phyloP scores from a whole-genome alignment of 2,888 invertebrate species.

The Scrobipalpa atriplicella region DNA sequence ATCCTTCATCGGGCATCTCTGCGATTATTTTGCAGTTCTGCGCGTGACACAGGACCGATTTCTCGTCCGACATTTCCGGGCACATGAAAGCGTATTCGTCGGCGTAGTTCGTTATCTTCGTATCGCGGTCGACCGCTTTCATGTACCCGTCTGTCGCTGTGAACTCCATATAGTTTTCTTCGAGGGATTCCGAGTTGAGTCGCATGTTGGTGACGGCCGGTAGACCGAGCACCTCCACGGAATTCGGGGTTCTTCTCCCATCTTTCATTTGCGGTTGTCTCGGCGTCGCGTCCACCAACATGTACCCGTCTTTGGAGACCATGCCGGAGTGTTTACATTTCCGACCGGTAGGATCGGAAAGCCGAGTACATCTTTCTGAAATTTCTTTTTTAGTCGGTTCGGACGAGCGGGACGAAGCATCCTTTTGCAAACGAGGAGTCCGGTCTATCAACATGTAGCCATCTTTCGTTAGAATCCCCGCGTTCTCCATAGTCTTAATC shows the following conservation, averaged over 20 bases:
- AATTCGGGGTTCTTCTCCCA: not conserved
- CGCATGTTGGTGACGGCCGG: conserved; percentile 8
- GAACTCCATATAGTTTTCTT: conserved; percentile 10
- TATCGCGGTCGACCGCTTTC: conserved; percentile 10
- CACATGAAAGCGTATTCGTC: conserved; percentile 22
- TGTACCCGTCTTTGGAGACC: conserved; percentile 22
- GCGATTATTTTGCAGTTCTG: not conserved
- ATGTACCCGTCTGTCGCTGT: not conserved
- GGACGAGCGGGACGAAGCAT: not conserved
- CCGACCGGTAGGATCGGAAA: conserved; percentile 15
- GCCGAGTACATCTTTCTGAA: not conserved
- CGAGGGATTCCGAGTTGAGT: conserved; percentile 10
- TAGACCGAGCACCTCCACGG: not conserved
- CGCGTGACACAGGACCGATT: conserved; percentile 1
- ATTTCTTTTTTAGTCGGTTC: not conserved
- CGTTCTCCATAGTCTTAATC: conserved; percentile 17
- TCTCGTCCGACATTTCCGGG: conserved; percentile 5
- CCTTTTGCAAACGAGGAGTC: not conserved
- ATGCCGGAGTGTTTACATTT: conserved; percentile 17
- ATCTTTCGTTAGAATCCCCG: conserved; percentile 18
- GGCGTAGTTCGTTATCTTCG: not conserved
- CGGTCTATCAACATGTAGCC: conserved; percentile 22
- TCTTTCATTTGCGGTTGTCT: conserved; percentile 1
- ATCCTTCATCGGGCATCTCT: not conserved
- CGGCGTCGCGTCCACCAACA: conserved; percentile 19